Conservation (phyloP, 2,797 vertebrate genomes). For the Lophotriccus pileatus region DNA sequence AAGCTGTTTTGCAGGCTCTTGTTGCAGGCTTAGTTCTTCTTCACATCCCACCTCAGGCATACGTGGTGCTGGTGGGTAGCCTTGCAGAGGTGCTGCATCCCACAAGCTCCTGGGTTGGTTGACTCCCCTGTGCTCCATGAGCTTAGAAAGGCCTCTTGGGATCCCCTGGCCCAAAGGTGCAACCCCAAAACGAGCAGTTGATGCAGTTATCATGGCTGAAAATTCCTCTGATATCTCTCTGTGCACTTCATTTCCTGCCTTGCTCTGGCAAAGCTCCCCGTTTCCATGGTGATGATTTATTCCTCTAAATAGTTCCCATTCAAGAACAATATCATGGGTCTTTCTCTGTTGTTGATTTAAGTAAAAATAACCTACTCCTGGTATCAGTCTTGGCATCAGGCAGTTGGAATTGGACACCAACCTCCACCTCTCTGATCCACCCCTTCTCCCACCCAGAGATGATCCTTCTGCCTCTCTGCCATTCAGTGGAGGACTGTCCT, state of each 20-base stretch:
- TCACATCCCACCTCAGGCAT: neutral
- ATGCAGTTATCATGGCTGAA: neutral
- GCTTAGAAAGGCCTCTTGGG: neutral
- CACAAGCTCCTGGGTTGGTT: neutral
- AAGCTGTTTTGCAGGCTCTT: neutral
- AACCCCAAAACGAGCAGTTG: neutral
- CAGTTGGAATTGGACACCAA: neutral
- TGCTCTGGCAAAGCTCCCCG: neutral
- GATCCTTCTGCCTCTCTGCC: neutral
- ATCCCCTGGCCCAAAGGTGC: neutral
- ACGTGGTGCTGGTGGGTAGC: neutral
- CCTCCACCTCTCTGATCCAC: neutral
- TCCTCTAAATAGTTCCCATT: constrained; percentile 60
- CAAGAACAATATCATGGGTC: constrained; percentile 54
- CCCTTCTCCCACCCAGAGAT: neutral
- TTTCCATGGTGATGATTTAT: constrained; percentile 63
- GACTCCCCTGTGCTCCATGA: neutral
- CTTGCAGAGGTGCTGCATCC: neutral
- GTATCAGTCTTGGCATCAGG: neutral
- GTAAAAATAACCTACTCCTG: constrained; percentile 57
- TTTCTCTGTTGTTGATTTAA: constrained; percentile 44
- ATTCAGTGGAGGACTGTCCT: neutral
- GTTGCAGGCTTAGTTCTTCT: neutral
- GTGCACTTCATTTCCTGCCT: constrained; percentile 40
- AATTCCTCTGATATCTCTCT: constrained; percentile 2